Percentiles rank a stretch among this genome's conserved stretches.
Conservation (phyloP, 2,888 invertebrate species). For the Hyppa rectilinea region DNA sequence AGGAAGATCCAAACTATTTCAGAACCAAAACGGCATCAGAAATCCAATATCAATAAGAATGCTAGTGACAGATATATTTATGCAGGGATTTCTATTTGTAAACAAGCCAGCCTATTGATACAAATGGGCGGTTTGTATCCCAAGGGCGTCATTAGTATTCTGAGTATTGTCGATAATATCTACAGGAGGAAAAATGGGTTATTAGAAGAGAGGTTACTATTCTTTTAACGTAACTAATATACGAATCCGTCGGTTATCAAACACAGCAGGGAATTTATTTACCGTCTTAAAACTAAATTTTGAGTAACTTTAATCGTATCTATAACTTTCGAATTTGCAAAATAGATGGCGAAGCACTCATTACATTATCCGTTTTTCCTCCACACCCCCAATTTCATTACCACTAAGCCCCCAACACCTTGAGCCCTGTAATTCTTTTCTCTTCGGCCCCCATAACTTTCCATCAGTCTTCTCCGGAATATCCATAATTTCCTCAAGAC, state of each 20-base stretch:
- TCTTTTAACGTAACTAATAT: background rate
- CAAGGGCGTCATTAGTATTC: background rate
- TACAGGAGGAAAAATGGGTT: too few relatives aligned
- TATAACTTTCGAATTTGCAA: background rate
- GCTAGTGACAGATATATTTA: background rate
- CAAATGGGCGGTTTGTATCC: background rate
- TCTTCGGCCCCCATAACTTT: slow-evolving; percentile 36
- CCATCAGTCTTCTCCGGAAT: slow-evolving; percentile 37
- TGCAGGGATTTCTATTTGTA: background rate
- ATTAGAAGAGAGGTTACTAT: background rate
- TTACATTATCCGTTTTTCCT: background rate
- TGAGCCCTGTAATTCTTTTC: slow-evolving; percentile 36
- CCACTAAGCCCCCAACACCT: slow-evolving; percentile 1
- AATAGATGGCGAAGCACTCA: background rate
- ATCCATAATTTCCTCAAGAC: slow-evolving; percentile 46
- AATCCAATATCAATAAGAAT: background rate
- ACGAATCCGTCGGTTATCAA: too few relatives aligned
- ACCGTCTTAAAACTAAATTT: background rate
- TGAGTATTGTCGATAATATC: background rate
- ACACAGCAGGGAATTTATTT: too few relatives aligned
- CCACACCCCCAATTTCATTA: slow-evolving; percentile 27
- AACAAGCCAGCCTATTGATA: background rate
- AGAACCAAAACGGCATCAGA: background rate
- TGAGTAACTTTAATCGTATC: background rate
- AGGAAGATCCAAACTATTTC: background rate